phyloP scores from a whole-genome alignment of 2,888 invertebrate species.

The Orthosia gracilis region DNA sequence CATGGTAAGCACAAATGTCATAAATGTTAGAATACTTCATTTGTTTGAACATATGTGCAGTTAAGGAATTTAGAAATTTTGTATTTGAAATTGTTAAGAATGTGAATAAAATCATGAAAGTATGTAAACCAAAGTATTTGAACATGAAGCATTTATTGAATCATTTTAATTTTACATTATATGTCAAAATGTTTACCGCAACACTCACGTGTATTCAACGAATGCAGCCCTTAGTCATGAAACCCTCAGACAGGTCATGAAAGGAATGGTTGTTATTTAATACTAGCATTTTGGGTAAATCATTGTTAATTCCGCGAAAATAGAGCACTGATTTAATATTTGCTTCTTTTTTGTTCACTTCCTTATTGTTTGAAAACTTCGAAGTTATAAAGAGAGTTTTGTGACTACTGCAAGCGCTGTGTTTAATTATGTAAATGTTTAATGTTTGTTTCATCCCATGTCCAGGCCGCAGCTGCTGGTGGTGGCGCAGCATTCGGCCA shows the following conservation, averaged over 20 bases:
- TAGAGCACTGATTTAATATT: conserved; percentile 1
- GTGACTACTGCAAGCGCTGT: neutral
- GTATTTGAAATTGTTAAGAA: neutral
- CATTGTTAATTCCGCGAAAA: conserved; percentile 4
- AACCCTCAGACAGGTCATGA: conserved; percentile 2
- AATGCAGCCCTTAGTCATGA: conserved; percentile 1
- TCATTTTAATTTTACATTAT: conserved; percentile 12
- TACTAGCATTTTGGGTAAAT: conserved; percentile 5
- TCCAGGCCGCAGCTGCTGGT: conserved; percentile 88
- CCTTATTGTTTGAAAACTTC: neutral
- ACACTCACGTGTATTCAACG: neutral
- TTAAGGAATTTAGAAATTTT: neutral
- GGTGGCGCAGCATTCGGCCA: conserved; percentile 94
- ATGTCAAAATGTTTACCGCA: neutral
- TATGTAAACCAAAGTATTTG: neutral
- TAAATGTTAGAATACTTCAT: neutral
- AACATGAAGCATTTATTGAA: conserved; percentile 28
- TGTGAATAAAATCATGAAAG: neutral
- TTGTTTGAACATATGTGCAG: neutral
- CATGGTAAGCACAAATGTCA: conserved; percentile 79
- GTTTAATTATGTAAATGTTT: conserved; percentile 34
- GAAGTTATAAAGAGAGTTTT: neutral
- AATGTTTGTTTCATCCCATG: conserved; percentile 56
- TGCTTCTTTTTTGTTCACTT: neutral
- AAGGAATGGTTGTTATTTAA: conserved; percentile 2